Base-by-base conservation (phyloP, 2,888 invertebrate genomes). In the Drosophila nigritarsus region DNA sequence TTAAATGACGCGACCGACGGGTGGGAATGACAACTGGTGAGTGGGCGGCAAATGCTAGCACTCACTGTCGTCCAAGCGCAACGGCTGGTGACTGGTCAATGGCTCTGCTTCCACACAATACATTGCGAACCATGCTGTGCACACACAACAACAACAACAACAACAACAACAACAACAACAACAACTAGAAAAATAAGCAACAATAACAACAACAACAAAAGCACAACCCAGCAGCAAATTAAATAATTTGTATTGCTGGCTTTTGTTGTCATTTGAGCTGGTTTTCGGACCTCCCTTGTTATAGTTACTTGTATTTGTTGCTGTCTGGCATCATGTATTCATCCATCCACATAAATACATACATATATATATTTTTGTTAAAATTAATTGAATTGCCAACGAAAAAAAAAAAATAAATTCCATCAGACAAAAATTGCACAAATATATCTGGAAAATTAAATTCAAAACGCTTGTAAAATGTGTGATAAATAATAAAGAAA, bases 301-400 rank as follows among this genome's bases (percentile, higher is more conserved):
- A 20, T 30, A 54, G 24, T 45, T 36, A 51, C 32, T 55, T 48
- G 30, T 58, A 49, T 11, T 45, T 61, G 30, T 36, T 42, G 30
- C 45, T 62, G 42, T 55, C 42, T 60, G 72, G 50, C 50, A 50
- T 30, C 50, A 66, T 27, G n/a, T 50, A 27, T 27, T 13, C 6
- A 29, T 4, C 27, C 7, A 27, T 2, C 53, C 24, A 36, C 6
- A 54, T 3, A 36, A 0, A 38, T 15, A 42, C 2, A 18, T n/a
- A 34, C 11, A 32, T 32, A 34, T 48, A 30, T 7, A 38, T 9
- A 58, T 53, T 50, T 61, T 34, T 58, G n/a, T 67, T 61, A 70
- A 15, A 83, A 83, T 83, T 89, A 90, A 87, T 90, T 84, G 87
- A 90, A 90, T 75, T 80, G 80, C 75, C 85, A 61, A 48, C 66